These are phyloP conservation scores for Tiaroga cobitis DNA, from an alignment of 2,797 vertebrate genomes.

Conservation along the genomic window DNA sequence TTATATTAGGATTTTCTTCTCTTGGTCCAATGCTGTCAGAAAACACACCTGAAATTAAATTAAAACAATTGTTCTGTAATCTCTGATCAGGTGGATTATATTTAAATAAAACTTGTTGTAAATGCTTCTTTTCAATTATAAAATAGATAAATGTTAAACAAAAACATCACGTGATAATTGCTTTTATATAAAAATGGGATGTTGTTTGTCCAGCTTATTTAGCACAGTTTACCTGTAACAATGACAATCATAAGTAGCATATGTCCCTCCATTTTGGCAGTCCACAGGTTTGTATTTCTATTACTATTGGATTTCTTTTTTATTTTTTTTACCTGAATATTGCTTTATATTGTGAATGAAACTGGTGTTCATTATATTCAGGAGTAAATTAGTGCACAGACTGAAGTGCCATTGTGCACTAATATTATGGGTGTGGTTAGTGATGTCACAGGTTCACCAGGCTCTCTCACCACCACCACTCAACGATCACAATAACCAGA, in stretches of 20 bases:
- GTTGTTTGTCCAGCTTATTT: background rate
- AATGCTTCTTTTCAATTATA: background rate
- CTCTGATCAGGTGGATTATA: background rate
- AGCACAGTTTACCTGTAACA: background rate
- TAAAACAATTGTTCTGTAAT: background rate
- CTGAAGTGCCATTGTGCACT: background rate
- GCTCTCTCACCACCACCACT: too few species aligned
- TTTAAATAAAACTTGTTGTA: background rate
- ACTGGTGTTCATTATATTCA: background rate
- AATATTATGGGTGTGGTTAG: background rate
- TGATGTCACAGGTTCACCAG: too few species aligned
- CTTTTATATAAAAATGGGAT: background rate
- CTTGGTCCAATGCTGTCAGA: background rate
- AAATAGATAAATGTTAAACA: background rate
- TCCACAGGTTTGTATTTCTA: background rate
- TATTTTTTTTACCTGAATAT: background rate
- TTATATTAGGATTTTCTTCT: background rate
- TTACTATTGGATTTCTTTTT: background rate
- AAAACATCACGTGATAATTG: background rate
- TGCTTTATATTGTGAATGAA: conserved; percentile 4
- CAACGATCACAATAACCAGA: too few species aligned
- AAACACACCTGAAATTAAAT: conserved; percentile 15
- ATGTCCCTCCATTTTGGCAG: background rate
- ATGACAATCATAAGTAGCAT: background rate
- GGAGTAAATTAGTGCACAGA: background rate